A percentile compares a stretch with the other conserved stretches of the same genome.
Evolutionary conservation across 2,113 vertebrate species (phyloP).

Genomic region (Sakesphorus luctuosus): DNA sequence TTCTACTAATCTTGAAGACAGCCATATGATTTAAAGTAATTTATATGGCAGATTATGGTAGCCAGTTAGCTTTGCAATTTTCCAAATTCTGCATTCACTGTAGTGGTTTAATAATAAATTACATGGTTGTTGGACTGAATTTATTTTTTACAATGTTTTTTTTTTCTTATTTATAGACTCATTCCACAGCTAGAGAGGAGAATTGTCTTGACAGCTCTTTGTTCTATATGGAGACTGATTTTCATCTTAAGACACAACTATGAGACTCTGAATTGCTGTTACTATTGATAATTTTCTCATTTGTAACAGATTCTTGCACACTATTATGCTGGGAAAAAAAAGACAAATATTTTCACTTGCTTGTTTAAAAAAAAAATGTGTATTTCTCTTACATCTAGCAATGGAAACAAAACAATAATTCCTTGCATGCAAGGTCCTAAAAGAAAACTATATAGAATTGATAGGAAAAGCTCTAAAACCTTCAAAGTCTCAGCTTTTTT

Average conservation of each 20-base stretch:
- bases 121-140: background rate
- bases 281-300: background rate
- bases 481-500: background rate
- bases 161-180: constrained; percentile 49
- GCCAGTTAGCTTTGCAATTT: background rate
- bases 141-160: constrained; percentile 6
- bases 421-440: background rate
- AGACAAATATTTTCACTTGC: background rate
- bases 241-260: background rate
- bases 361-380: background rate
- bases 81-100: background rate
- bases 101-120: constrained; percentile 35
- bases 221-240: background rate
- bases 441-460: background rate
- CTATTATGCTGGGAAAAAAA: background rate
- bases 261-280: background rate
- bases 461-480: background rate
- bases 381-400: background rate
- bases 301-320: background rate
- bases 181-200: background rate
- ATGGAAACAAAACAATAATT: background rate
- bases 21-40: background rate
- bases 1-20: background rate
- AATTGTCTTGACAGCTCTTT: background rate
- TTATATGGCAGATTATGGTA: background rate